These are phyloP conservation scores for Harpagus bidentatus DNA, from an alignment of 2,113 vertebrate genomes.

Conservation along the genomic window DNA sequence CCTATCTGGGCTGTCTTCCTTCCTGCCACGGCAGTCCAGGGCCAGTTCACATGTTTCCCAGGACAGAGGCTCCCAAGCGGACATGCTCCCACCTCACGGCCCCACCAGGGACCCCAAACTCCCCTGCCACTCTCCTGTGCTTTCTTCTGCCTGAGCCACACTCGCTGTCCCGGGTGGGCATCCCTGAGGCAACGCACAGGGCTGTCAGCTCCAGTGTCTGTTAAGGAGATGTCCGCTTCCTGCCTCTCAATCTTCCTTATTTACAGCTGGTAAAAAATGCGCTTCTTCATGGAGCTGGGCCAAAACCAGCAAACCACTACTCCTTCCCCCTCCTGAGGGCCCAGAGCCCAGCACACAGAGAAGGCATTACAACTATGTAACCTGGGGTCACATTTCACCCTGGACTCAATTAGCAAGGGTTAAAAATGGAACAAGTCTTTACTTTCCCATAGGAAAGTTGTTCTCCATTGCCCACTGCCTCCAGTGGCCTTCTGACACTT, in stretches of 20 bases:
- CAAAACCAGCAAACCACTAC: slow-evolving; percentile 55
- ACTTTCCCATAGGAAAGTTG: slow-evolving; percentile 76
- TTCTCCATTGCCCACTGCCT: neutral
- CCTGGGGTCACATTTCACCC: slow-evolving; percentile 64
- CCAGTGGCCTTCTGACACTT: slow-evolving; percentile 26
- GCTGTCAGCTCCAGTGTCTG: neutral
- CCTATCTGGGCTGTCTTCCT: neutral
- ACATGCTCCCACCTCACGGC: fast-evolving
- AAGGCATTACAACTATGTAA: slow-evolving; percentile 69
- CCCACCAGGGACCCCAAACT: neutral
- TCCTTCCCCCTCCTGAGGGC: slow-evolving; percentile 40
- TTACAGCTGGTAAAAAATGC: slow-evolving; percentile 17
- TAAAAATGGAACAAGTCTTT: slow-evolving; percentile 70
- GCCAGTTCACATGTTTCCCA: neutral
- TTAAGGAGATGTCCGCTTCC: slow-evolving; percentile 24
- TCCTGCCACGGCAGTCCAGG: neutral
- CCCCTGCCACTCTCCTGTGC: neutral
- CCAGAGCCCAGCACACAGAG: neutral
- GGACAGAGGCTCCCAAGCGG: neutral
- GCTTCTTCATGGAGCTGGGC: slow-evolving; percentile 16
- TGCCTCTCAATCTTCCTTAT: neutral
- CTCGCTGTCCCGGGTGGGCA: fast-evolving
- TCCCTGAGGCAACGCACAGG: neutral
- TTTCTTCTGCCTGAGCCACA: neutral
- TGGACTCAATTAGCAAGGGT: slow-evolving; percentile 71